These are phyloP conservation scores for Manacus vitellinus DNA, from an alignment of 2,113 vertebrate species.

Conservation along the genomic window DNA sequence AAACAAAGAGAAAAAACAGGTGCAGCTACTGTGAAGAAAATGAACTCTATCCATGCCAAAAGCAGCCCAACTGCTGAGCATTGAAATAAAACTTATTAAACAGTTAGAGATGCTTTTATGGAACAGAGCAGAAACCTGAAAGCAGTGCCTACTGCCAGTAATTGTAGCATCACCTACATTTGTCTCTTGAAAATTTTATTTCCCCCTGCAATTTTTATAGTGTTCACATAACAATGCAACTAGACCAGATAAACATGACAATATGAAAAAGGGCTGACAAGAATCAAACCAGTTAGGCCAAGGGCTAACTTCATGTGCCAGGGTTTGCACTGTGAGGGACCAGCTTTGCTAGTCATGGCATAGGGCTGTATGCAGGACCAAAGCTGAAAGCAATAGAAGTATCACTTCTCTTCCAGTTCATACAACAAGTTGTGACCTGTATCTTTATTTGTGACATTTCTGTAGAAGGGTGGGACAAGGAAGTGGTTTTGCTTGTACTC, in stretches of 20 bases:
- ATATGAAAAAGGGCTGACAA: background rate
- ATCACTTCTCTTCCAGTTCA: background rate
- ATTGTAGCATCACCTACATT: background rate
- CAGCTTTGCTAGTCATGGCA: fast-evolving
- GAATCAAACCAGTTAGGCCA: background rate
- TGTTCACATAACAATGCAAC: background rate
- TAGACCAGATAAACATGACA: background rate
- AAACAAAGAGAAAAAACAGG: background rate
- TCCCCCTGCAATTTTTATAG: background rate
- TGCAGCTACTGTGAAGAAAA: background rate
- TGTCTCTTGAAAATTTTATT: background rate
- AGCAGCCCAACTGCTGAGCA: background rate
- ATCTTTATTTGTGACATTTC: background rate
- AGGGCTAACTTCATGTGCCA: background rate
- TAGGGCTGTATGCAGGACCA: background rate
- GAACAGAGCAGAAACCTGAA: background rate
- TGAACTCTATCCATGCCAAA: background rate
- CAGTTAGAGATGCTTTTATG: background rate
- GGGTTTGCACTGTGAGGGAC: background rate
- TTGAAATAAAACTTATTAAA: background rate
- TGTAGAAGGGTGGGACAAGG: background rate
- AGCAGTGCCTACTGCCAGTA: background rate
- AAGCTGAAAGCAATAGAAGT: background rate
- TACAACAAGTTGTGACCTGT: background rate
- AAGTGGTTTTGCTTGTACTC: background rate